A percentile compares a stretch with the other conserved stretches of the same genome.
These are phyloP conservation scores for Leptonema lineaticorne DNA, from an alignment of 1,140 invertebrate genomes.

Conservation along the genomic window DNA sequence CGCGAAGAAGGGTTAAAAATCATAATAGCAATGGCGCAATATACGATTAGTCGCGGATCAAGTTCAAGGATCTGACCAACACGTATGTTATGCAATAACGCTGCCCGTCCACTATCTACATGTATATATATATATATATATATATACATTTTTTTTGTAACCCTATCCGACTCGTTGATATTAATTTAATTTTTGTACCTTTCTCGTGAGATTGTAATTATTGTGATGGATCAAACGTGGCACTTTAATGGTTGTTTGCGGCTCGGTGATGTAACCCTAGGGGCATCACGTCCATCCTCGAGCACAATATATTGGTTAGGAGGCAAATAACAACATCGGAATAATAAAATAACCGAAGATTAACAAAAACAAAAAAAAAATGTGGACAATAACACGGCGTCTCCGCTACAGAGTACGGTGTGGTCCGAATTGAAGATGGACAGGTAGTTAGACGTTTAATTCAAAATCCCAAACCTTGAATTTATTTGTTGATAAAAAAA, in stretches of 20 bases:
- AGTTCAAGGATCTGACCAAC: conserved; percentile 20
- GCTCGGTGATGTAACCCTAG: conserved; percentile 18
- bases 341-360: conserved; percentile 14
- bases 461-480: conserved; percentile 1
- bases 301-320: neutral
- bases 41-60: neutral
- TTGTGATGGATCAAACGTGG: conserved; percentile 18
- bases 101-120: neutral
- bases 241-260: conserved; percentile 10
- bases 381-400: neutral
- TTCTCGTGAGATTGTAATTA: conserved; percentile 26
- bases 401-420: neutral
- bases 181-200: conserved; percentile 14
- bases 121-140: neutral
- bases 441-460: conserved; percentile 13
- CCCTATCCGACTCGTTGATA: neutral
- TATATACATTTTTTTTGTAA: neutral
- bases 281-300: conserved; percentile 20
- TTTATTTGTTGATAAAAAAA: conserved; percentile 10
- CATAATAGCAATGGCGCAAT: neutral
- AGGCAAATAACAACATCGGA: neutral
- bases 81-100: conserved; percentile 11
- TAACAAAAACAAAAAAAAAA: neutral
- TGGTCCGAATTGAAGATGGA: conserved; percentile 1
- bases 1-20: neutral